phyloP scores from a whole-genome alignment of 2,113 vertebrate species.

The Cyprinodon tularosa region DNA sequence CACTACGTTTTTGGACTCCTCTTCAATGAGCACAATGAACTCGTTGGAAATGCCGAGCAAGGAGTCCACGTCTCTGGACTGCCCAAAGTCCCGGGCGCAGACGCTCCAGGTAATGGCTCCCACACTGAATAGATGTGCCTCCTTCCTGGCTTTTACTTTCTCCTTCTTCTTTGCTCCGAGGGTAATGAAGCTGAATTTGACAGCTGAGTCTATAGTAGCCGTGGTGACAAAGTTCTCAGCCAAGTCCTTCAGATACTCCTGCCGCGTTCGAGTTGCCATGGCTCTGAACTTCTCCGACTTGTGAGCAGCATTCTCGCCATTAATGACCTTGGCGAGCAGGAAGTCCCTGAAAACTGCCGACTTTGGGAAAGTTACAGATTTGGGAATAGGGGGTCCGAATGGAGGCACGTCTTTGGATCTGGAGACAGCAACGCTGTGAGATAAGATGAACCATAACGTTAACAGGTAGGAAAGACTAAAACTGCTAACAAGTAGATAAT shows the following conservation, averaged over 20 bases:
- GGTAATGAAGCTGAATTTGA: constrained; percentile 98
- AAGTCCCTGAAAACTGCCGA: constrained; percentile 99
- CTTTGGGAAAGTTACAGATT: constrained; percentile 96
- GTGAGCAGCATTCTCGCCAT: constrained; percentile 96
- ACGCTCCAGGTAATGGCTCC: constrained; percentile 95
- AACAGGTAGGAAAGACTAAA: not conserved
- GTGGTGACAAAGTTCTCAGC: constrained; percentile 97
- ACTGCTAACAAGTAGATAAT: not conserved
- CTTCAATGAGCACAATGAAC: constrained; percentile 94
- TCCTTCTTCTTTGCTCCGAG: constrained; percentile 97
- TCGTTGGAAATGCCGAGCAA: constrained; percentile 95
- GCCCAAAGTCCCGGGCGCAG: constrained; percentile 90
- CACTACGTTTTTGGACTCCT: constrained; percentile 93
- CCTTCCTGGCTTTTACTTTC: constrained; percentile 88
- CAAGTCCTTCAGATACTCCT: constrained; percentile 96
- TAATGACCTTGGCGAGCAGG: constrained; percentile 97
- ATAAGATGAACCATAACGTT: not conserved
- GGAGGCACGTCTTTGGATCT: constrained; percentile 96
- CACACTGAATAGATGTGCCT: constrained; percentile 89
- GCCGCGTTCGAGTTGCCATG: constrained; percentile 95
- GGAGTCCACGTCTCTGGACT: constrained; percentile 89
- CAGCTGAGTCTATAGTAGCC: constrained; percentile 89
- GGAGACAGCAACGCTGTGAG: constrained; percentile 92
- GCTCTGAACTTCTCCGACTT: constrained; percentile 97
- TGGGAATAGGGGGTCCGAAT: constrained; percentile 95